These are phyloP conservation scores for Aegotheles bennettii DNA, from an alignment of 2,113 vertebrate genomes.

Conservation along the genomic window DNA sequence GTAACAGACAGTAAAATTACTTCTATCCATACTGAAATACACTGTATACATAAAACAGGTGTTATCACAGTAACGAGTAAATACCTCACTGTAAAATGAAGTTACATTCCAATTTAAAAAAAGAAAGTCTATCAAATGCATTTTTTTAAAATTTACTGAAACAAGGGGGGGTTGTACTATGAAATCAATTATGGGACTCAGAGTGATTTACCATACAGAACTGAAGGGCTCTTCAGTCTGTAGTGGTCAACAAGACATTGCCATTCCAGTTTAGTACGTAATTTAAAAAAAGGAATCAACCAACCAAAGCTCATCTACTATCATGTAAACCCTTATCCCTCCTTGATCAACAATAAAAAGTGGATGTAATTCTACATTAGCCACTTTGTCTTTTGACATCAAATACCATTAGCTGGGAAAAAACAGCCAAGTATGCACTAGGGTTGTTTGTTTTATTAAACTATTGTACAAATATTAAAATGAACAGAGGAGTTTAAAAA, in stretches of 20 bases:
- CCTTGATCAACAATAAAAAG: not conserved
- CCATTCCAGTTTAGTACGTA: not conserved
- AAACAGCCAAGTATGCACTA: not conserved
- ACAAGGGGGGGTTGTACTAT: not conserved
- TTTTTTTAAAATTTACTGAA: not conserved
- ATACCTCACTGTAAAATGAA: not conserved
- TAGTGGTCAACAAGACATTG: not conserved
- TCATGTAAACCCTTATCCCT: not conserved
- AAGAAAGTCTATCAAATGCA: not conserved
- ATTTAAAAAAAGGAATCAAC: not conserved
- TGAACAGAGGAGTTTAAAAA: not conserved
- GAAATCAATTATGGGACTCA: not conserved
- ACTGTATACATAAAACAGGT: not conserved
- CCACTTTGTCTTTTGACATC: constrained; percentile 32
- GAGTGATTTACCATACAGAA: not conserved
- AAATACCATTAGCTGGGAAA: constrained; percentile 21
- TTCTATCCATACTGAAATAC: not conserved
- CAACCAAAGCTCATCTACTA: not conserved
- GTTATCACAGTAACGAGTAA: not conserved
- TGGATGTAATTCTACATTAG: constrained; percentile 15
- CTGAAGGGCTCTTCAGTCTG: not conserved
- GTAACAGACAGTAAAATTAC: not conserved
- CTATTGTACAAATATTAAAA: constrained; percentile 15
- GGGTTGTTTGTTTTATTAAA: constrained; percentile 21
- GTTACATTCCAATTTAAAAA: not conserved